Percentiles rank a stretch among this genome's conserved stretches.
Evolutionary conservation across 2,113 vertebrate species (phyloP).

Genomic region (Bubo bubo): DNA sequence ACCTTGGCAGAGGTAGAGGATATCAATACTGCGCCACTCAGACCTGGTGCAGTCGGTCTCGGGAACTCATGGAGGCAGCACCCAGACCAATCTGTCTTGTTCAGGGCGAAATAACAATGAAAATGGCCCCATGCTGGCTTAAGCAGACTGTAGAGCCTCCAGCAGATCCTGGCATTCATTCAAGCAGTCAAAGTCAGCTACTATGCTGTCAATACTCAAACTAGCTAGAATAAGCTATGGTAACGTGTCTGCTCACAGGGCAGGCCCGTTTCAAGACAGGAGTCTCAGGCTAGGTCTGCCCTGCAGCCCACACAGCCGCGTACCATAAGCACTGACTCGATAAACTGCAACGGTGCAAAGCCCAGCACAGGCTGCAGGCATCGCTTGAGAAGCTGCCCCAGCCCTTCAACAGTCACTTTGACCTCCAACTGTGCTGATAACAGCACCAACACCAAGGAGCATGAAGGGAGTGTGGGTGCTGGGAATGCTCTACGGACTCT

Average conservation of each 20-base stretch:
- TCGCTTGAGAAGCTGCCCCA: neutral
- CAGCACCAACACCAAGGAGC: neutral
- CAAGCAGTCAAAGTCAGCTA: neutral
- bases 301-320: neutral
- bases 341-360: neutral
- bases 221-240: neutral
- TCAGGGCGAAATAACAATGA: neutral
- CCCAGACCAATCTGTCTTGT: neutral
- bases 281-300: neutral
- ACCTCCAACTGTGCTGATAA: neutral
- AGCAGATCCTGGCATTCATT: neutral
- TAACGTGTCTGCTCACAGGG: neutral
- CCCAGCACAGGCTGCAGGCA: neutral
- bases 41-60: neutral
- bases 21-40: neutral
- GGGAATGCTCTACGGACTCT: fast-evolving
- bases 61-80: neutral
- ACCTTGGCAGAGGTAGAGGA: neutral
- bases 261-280: neutral
- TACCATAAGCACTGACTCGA: fast-evolving
- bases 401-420: neutral
- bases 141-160: neutral
- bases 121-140: neutral
- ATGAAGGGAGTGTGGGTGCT: neutral
- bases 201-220: neutral